A percentile compares a stretch with the other conserved stretches of the same genome.
These are phyloP conservation scores for Acanthurus lineatus DNA, from an alignment of 2,797 vertebrate species.

Conservation along the genomic window DNA sequence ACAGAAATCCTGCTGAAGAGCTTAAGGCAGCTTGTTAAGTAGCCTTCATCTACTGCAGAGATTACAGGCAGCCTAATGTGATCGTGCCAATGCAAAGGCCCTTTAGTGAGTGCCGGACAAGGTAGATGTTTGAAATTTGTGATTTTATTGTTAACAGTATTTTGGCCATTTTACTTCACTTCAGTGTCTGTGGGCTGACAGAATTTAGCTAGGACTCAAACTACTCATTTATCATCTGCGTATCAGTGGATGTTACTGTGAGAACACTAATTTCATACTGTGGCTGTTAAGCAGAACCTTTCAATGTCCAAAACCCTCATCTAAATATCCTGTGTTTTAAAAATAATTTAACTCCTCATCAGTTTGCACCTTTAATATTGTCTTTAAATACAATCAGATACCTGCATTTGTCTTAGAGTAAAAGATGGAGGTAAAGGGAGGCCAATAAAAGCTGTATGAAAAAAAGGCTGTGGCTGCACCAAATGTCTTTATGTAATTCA, in stretches of 20 bases:
- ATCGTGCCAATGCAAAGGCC: constrained; percentile 57
- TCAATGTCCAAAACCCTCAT: too few relatives aligned
- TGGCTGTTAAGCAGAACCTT: too few relatives aligned
- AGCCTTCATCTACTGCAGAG: constrained; percentile 77
- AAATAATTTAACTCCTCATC: too few relatives aligned
- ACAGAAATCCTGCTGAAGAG: constrained; percentile 77
- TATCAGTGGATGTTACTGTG: not conserved
- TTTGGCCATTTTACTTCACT: constrained; percentile 12
- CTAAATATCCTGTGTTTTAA: too few relatives aligned
- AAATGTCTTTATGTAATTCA: too few relatives aligned
- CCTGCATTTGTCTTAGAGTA: too few relatives aligned
- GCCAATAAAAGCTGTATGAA: too few relatives aligned
- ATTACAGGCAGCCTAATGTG: constrained; percentile 77
- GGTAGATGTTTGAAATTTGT: constrained; percentile 55
- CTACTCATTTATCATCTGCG: not conserved
- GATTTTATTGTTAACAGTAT: constrained; percentile 50
- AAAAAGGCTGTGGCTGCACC: too few relatives aligned
- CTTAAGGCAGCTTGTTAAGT: constrained; percentile 80
- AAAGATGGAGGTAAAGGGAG: too few relatives aligned
- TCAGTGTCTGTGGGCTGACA: constrained; percentile 12
- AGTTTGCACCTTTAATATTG: too few relatives aligned
- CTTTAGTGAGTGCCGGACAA: constrained; percentile 58
- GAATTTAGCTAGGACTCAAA: not conserved
- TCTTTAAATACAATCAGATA: too few relatives aligned
- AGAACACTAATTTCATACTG: not conserved